These are phyloP conservation scores for Champsocephalus esox DNA, from an alignment of 2,797 vertebrate species.

Conservation along the genomic window DNA sequence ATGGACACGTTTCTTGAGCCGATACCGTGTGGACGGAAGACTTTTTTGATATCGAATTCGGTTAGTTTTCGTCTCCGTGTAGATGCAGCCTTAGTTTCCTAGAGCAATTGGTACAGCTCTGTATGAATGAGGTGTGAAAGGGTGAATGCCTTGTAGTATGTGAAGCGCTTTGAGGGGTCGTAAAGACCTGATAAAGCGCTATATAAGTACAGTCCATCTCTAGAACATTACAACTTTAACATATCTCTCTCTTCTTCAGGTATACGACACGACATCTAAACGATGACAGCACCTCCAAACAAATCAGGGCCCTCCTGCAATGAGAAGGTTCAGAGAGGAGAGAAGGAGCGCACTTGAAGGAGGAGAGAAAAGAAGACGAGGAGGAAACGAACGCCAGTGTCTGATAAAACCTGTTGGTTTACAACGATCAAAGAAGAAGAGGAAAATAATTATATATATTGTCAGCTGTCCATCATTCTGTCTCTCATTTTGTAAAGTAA, in stretches of 20 bases:
- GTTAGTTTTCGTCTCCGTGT: no score
- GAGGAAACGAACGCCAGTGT: slow-evolving; percentile 66
- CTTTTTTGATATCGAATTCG: no score
- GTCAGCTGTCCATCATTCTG: slow-evolving; percentile 88
- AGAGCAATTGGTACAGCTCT: no score
- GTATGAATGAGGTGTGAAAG: no score
- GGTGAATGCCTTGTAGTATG: no score
- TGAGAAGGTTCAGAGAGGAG: slow-evolving; percentile 74
- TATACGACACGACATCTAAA: slow-evolving; percentile 94
- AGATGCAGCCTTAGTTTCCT: no score
- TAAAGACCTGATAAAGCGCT: no score
- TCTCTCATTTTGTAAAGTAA: slow-evolving; percentile 90
- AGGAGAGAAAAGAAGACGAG: slow-evolving; percentile 48
- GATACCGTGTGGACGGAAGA: no score
- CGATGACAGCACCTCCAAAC: slow-evolving; percentile 94
- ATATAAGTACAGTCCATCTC: background rate
- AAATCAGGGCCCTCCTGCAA: slow-evolving; percentile 93
- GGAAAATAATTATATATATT: slow-evolving; percentile 87
- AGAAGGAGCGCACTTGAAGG: slow-evolving; percentile 58
- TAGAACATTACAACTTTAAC: background rate
- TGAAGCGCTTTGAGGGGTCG: no score
- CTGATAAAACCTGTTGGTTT: slow-evolving; percentile 72
- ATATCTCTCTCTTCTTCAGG: slow-evolving; percentile 68
- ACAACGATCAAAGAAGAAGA: slow-evolving; percentile 73
- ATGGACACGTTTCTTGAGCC: no score